Base-by-base conservation (phyloP, 2,888 invertebrate genomes). In the Odontomyia ornata region DNA sequence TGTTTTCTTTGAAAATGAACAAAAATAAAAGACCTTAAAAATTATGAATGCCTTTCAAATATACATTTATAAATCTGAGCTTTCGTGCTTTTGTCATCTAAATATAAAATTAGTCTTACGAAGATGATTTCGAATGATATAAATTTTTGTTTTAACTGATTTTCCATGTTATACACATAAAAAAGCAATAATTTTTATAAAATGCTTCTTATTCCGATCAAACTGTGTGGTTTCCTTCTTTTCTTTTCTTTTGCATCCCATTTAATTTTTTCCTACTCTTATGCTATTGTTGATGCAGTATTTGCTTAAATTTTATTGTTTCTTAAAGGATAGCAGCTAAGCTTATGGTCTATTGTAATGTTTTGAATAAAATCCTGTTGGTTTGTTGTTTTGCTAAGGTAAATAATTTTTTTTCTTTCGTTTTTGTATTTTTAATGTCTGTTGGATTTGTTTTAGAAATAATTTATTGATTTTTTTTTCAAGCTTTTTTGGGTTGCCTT, bases 281-380 rank as follows among this genome's bases (percentile, higher is more conserved):
- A 52, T 62, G 13, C 18, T 28, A 62, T 28, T 65, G 27, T 75
- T 79, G 76, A 69, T 73, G 71, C 76, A 36, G 43, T 52, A 72
- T 60, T 79, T 75, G 67, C 69, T 76, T 77, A 75, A 28, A 60
- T 75, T 67, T 69, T 77, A 76, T 69, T 79, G 78, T 67, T 79
- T 79, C 79, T 80, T 80, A 80, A 80, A 80, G 79, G 78, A 81
- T 80, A 80, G 79, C 80, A 80, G 80, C 80, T 82, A 80, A 80
- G 80, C 81, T 82, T 81, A 81, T 77, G 80, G 80, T 79, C 80
- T 82, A 80, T 81, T 81, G 80, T 80, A 52, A 80, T 80, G 78
- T 76, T 69, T 72, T 77, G 60, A 77, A 78, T 75, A 76, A 76
- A 67, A 27, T 77, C 60, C 77, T 79, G 72, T 71, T 79, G 36